Percentiles rank a stretch among this genome's conserved stretches.
Evolutionary conservation across 1,140 invertebrate species (phyloP).

Genomic region (Diachasma alloeum): DNA sequence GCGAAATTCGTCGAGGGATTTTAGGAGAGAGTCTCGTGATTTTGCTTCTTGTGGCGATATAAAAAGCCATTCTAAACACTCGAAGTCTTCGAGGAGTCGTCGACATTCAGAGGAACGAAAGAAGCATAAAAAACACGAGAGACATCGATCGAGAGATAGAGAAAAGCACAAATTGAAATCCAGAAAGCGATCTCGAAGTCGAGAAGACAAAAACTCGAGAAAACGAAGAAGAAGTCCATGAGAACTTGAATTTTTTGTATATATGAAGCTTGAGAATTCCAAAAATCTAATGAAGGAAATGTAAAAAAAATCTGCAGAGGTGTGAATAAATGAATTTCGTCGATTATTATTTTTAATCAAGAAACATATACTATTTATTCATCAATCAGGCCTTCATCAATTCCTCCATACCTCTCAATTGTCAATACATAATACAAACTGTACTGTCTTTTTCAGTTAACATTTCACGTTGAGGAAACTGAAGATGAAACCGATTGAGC

Average conservation of each 20-base stretch:
- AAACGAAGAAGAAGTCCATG: background rate
- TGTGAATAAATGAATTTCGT: too few species aligned
- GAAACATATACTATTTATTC: background rate
- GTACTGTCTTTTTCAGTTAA: background rate
- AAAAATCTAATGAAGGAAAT: background rate
- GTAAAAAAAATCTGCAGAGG: too few species aligned
- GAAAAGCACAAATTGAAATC: background rate
- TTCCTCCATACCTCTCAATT: too few species aligned
- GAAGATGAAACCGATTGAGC: background rate
- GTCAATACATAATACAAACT: background rate
- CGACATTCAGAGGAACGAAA: background rate
- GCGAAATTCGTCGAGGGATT: background rate
- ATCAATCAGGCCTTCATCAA: background rate
- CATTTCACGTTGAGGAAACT: background rate
- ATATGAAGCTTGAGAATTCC: background rate
- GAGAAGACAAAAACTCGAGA: background rate
- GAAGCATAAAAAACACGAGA: background rate
- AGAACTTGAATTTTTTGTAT: background rate
- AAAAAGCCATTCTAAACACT: background rate
- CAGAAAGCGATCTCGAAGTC: background rate
- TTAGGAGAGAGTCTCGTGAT: background rate
- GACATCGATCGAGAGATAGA: background rate
- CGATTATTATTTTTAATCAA: background rate
- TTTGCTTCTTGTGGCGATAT: background rate
- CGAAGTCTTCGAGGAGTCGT: background rate